phyloP scores from a whole-genome alignment of 1,140 invertebrate species.

The Drusus annulatus region DNA sequence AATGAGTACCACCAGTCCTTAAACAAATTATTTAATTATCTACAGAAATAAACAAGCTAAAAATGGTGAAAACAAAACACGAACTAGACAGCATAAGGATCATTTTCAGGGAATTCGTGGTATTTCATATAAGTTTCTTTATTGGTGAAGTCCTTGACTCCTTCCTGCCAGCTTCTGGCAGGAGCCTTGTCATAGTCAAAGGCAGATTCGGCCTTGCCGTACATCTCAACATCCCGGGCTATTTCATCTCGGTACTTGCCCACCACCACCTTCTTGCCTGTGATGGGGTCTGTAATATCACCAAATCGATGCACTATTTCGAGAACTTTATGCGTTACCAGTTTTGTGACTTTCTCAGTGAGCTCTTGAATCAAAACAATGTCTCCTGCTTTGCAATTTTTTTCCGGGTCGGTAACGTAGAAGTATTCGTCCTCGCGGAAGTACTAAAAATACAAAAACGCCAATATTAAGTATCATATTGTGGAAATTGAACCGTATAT shows the following conservation, averaged over 20 bases:
- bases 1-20: not conserved
- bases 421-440: slow-evolving; percentile 80
- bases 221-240: slow-evolving; percentile 77
- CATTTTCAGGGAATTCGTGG: slow-evolving; percentile 80
- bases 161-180: slow-evolving; percentile 84
- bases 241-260: slow-evolving; percentile 83
- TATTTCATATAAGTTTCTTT: slow-evolving; percentile 83
- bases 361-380: slow-evolving; percentile 84
- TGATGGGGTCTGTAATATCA: slow-evolving; percentile 87
- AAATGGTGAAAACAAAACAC: not conserved
- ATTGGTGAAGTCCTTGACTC: slow-evolving; percentile 85
- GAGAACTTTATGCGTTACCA: slow-evolving; percentile 85
- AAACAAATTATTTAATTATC: slow-evolving; percentile 28
- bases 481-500: no score
- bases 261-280: slow-evolving; percentile 83
- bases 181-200: slow-evolving; percentile 87
- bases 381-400: slow-evolving; percentile 85
- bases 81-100: slow-evolving; percentile 76
- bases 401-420: slow-evolving; percentile 84
- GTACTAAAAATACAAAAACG: slow-evolving; percentile 75
- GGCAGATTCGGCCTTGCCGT: slow-evolving; percentile 77
- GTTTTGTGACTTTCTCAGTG: slow-evolving; percentile 79
- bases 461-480: not conserved
- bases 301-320: slow-evolving; percentile 86
- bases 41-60: slow-evolving; percentile 3